Base-by-base conservation (phyloP, 2,113 vertebrate species). In the Vulpes ferrilata region DNA sequence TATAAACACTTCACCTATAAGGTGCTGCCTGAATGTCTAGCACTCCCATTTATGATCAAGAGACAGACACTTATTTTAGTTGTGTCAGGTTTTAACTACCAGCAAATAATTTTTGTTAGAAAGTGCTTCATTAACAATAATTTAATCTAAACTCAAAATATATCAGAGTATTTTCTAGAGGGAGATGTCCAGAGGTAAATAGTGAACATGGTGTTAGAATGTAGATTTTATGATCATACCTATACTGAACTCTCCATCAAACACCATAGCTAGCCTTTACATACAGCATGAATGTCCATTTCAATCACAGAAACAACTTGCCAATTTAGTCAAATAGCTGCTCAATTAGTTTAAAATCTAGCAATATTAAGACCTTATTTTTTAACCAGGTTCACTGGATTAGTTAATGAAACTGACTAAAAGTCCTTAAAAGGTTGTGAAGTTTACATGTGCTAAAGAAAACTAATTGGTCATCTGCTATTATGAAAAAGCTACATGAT, bases 361-460 rank as follows among this genome's bases (percentile, higher is more conserved):
- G 22, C 65, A 65, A 51, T 80, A 3, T 69, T 30, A 43, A 87
- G 35, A 76, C 32, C 83, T 90, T 59, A 38, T 79, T 95, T 90
- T 60, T 64, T 78, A 35, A 88, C 51, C 15, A 20, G 32, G 0
- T 96, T 89, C 73, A 60, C 10, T 79, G 59, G 4, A 1, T 83
- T 59, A 22, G 59, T 81, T 84, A 94, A 10, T 85, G 43, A 88
- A 96, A 96, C n/a, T 60, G 19, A 64, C 35, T 74, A 62, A 97
- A 93, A 96, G 20, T 90, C 22, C 27, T 90, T 88, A 53, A 69
- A 79, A 88, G 15, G 11, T 57, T 80, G 1, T 89, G 48, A 81
- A 94, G 20, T 78, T 88, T 76, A 7, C 8, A 83, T 69, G 53
- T 74, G 17, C n/a, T 93, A 43, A 95, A 76, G 87, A 88, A 95